Conservation (phyloP, 2,113 vertebrate species). For the Irena cyanogastra region DNA sequence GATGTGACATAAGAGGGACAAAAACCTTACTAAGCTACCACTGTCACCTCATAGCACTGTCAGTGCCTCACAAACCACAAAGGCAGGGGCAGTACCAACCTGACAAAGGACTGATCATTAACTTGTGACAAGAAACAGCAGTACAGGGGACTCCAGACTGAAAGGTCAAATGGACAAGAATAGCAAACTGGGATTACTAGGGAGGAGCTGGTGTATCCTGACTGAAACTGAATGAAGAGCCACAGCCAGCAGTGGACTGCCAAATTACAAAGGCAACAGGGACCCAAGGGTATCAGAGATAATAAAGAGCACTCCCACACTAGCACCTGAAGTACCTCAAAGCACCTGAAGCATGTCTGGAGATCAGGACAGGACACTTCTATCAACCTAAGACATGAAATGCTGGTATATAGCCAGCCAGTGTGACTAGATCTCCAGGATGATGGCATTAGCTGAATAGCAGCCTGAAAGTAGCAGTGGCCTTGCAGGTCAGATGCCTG, state of each 20-base stretch:
- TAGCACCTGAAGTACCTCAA: background rate
- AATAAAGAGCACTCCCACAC: background rate
- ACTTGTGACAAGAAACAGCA: background rate
- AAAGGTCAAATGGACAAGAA: background rate
- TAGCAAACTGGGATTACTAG: background rate
- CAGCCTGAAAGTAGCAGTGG: background rate
- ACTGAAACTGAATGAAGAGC: background rate
- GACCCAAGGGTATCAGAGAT: background rate
- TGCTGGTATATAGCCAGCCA: background rate
- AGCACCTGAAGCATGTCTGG: background rate
- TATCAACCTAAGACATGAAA: background rate
- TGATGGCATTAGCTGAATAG: background rate
- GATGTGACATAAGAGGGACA: background rate
- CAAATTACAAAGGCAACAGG: background rate
- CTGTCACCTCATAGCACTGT: background rate
- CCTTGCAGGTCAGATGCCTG: background rate
- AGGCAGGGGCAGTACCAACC: background rate
- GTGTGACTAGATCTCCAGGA: background rate
- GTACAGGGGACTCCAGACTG: background rate
- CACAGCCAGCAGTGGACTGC: fast-evolving
- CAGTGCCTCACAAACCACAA: background rate
- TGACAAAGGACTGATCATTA: background rate
- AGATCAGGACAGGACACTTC: background rate
- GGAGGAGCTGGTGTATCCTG: background rate
- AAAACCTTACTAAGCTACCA: background rate